Evolutionary conservation across 1,140 invertebrate genomes (phyloP), one percentile per base, ranked within the genome.

Genomic region (Coptotermes formosanus): DNA sequence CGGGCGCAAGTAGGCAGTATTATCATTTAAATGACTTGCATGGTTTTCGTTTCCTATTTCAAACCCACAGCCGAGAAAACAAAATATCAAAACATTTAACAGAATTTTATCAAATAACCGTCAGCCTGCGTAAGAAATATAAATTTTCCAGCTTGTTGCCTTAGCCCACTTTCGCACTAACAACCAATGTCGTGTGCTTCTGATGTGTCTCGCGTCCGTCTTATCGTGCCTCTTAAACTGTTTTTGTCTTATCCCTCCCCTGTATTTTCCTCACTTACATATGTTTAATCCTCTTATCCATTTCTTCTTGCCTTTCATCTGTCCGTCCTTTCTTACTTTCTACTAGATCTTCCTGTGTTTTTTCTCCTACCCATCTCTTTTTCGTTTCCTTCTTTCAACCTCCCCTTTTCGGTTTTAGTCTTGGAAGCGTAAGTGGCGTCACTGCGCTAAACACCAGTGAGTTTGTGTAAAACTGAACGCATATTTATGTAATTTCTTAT

Each of bases 231-330:
- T 25, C 64, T 75, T 75, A 25, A 75, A n/a, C 64, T 75, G 25
- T 30, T 14, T 16, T 55, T 55, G 11, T 55, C 52, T 55, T 55
- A 21, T 16, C 19, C 64, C 64, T 9, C 64, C 64, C 64, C 64
- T 30, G 25, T 75, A 30, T 75, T 75, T 30, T 75, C 64, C 64
- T 30, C 25, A 75, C 25, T 75, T 30, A 75, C 25, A n/a, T n/a
- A n/a, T n/a, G 64, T 75, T 9, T 75, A 75, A 75, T 75, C 64
- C 64, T 75, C 64, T 75, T 75, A 75, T 75, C 64, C 64, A 30
- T 14, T 75, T 75, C 64, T 75, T 75, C 25, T 16, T 75, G 52
- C 52, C 52, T 55, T 55, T 21, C 52, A 19, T 55, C 52, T 19
- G 52, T 55, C 14, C 19, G 3, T 55, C 16, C 64, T 0, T 75